These are phyloP conservation scores for Thymelicus lineola DNA, from an alignment of 2,888 invertebrate species.

Conservation along the genomic window DNA sequence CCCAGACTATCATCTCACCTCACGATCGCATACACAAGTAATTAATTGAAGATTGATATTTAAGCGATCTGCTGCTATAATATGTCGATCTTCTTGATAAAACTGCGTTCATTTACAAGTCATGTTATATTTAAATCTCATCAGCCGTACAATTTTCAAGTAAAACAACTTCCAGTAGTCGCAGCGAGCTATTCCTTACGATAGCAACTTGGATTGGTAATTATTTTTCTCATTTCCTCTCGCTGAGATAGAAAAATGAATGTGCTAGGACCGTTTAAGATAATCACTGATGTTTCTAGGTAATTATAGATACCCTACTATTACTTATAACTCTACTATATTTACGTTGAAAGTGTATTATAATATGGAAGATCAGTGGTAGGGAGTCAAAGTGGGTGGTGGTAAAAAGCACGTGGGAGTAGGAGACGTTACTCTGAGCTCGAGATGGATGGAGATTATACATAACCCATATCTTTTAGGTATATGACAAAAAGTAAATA, in stretches of 20 bases:
- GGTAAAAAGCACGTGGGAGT: too few relatives aligned
- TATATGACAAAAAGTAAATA: too few relatives aligned
- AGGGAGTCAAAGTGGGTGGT: too few relatives aligned
- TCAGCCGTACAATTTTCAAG: constrained; percentile 23
- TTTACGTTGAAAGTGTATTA: too few relatives aligned
- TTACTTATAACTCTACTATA: constrained; percentile 3
- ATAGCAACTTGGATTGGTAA: constrained; percentile 50
- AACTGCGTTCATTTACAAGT: constrained; percentile 1
- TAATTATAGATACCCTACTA: constrained; percentile 14
- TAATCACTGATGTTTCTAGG: constrained; percentile 43
- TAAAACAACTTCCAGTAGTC: constrained; percentile 25
- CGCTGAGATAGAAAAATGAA: constrained; percentile 50
- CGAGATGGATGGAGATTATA: too few relatives aligned
- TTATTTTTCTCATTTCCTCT: constrained; percentile 64
- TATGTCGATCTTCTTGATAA: constrained; percentile 20
- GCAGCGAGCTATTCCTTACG: constrained; percentile 25
- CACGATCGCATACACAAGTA: too few relatives aligned
- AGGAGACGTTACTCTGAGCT: too few relatives aligned
- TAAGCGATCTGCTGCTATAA: neutral
- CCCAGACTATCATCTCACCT: too few relatives aligned
- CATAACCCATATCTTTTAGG: too few relatives aligned
- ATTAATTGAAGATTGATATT: neutral
- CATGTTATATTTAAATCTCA: constrained; percentile 34
- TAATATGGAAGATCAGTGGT: too few relatives aligned
- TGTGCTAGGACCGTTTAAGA: constrained; percentile 43